Evolutionary conservation across 2,888 invertebrate species (phyloP).

Genomic region (Heteropelma amictum): DNA sequence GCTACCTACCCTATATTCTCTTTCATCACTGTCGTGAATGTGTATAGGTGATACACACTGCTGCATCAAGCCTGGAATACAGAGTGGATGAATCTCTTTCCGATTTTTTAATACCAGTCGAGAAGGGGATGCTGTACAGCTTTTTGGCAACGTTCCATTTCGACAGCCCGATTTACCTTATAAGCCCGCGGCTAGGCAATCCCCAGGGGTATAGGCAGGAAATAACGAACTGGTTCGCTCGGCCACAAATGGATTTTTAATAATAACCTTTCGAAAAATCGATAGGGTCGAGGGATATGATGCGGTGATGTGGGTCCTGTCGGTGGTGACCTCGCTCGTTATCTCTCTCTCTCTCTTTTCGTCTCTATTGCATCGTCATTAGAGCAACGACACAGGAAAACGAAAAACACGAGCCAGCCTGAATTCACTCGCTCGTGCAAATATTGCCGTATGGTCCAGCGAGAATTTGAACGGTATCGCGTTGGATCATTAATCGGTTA

Average conservation of each 20-base stretch:
- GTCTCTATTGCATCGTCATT: slow-evolving; percentile 65
- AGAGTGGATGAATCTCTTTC: slow-evolving; percentile 34
- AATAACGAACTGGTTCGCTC: slow-evolving; percentile 51
- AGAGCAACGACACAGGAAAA: slow-evolving; percentile 56
- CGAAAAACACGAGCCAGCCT: slow-evolving; percentile 26
- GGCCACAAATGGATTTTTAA: slow-evolving; percentile 62
- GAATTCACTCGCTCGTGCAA: slow-evolving; percentile 49
- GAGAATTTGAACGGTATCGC: slow-evolving; percentile 25
- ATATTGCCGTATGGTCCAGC: slow-evolving; percentile 49
- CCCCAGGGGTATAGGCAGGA: slow-evolving; percentile 38
- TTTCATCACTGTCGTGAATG: not conserved
- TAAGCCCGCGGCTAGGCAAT: slow-evolving; percentile 39
- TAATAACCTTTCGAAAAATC: slow-evolving; percentile 59
- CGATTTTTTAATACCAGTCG: slow-evolving; percentile 23
- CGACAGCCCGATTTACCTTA: slow-evolving; percentile 43
- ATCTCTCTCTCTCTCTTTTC: slow-evolving; percentile 28
- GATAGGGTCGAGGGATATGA: slow-evolving; percentile 48
- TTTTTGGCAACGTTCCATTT: slow-evolving; percentile 54
- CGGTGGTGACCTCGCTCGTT: slow-evolving; percentile 14
- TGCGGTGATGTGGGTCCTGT: not conserved
- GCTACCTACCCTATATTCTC: not conserved
- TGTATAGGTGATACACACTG: slow-evolving; percentile 28
- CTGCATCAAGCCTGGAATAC: slow-evolving; percentile 5
- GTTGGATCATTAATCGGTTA: slow-evolving; percentile 30
- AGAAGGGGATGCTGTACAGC: not conserved